Evolutionary conservation across 2,113 vertebrate genomes (phyloP).

Genomic region (Percopsis transmontana): DNA sequence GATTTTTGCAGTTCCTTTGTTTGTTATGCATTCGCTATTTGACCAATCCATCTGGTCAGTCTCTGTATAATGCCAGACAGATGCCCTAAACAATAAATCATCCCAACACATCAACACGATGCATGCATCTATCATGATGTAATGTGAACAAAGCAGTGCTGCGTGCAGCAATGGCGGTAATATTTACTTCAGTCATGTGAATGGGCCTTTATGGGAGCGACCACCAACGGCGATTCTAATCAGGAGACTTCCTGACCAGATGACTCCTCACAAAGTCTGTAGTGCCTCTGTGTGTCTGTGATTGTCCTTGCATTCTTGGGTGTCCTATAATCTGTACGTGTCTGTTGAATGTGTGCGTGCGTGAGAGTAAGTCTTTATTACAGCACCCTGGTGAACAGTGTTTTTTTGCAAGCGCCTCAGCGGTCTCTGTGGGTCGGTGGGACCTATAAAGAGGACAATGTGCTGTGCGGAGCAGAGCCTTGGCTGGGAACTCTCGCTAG

Average conservation of each 20-base stretch:
- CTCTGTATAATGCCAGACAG: constrained; percentile 25
- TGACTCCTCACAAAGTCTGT: constrained; percentile 16
- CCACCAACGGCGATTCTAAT: constrained; percentile 51
- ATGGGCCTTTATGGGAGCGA: constrained; percentile 34
- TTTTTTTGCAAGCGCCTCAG: constrained; percentile 36
- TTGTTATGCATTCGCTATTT: constrained; percentile 18
- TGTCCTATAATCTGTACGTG: background rate
- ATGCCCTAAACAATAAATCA: constrained; percentile 47
- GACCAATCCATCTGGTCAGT: constrained; percentile 29
- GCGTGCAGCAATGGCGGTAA: background rate
- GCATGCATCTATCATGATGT: constrained; percentile 37
- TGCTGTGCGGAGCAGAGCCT: constrained; percentile 7
- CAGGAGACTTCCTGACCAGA: constrained; percentile 31
- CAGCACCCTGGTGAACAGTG: constrained; percentile 41
- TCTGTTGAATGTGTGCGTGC: constrained; percentile 1
- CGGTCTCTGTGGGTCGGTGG: constrained; percentile 24
- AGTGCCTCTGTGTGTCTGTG: background rate
- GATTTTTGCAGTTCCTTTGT: constrained; percentile 9
- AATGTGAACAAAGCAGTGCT: constrained; percentile 43
- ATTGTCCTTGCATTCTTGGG: background rate
- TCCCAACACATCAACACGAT: constrained; percentile 27
- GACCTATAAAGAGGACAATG: constrained; percentile 28
- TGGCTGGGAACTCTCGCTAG: constrained; percentile 49
- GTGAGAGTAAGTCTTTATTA: constrained; percentile 25
- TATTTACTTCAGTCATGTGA: constrained; percentile 34